Evolutionary conservation across 2,113 vertebrate species (phyloP).

Genomic region (Apaloderma vittatum): DNA sequence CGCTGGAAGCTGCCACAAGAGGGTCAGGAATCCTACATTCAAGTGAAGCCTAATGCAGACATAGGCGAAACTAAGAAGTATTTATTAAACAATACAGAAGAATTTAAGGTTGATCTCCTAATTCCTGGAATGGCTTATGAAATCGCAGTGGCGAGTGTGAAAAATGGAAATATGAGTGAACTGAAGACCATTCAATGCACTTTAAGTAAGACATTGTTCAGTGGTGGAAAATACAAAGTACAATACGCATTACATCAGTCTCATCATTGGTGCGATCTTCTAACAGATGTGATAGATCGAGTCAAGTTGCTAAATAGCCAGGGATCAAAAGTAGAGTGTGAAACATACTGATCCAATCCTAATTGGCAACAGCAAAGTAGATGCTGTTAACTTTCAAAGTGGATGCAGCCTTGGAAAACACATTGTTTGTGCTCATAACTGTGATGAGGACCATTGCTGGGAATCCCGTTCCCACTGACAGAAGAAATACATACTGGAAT

Average conservation of each 20-base stretch:
- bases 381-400: background rate
- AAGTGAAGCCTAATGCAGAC: constrained; percentile 51
- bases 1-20: constrained; percentile 79
- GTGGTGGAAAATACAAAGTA: background rate
- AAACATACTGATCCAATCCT: background rate
- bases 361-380: background rate
- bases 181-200: constrained; percentile 79
- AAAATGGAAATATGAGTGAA: constrained; percentile 81
- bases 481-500: background rate
- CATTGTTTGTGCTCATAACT: background rate
- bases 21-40: constrained; percentile 77
- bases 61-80: constrained; percentile 24
- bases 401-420: background rate
- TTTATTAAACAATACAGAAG: constrained; percentile 74
- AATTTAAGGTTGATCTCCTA: constrained; percentile 76
- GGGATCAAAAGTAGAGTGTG: background rate
- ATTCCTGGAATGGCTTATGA: constrained; percentile 85
- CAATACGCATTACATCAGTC: background rate
- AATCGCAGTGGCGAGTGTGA: constrained; percentile 81
- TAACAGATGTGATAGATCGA: background rate
- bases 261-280: background rate
- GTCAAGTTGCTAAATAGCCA: background rate
- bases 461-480: background rate
- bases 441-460: background rate
- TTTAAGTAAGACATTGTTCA: constrained; percentile 78